These are phyloP conservation scores for Cyrtodaria siliqua DNA, from an alignment of 2,888 invertebrate species.

Conservation along the genomic window DNA sequence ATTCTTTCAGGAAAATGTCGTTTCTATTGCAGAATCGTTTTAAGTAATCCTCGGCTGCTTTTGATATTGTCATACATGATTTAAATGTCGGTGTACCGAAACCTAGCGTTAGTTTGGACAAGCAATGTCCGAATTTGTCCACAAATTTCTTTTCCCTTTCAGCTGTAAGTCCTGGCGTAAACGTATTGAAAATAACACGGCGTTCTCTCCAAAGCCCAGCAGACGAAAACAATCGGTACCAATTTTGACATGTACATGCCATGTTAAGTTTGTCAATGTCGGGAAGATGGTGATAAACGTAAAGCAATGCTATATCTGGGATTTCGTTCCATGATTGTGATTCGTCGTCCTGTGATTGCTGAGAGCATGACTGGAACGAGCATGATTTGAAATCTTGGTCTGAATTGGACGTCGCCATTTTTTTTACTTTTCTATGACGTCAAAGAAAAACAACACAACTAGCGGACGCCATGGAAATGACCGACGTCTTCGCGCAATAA, in stretches of 20 bases:
- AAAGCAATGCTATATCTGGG: slow-evolving; percentile 69
- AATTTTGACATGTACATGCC: slow-evolving; percentile 72
- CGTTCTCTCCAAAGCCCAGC: slow-evolving; percentile 71
- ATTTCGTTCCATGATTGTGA: slow-evolving; percentile 59
- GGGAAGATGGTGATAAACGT: slow-evolving; percentile 63
- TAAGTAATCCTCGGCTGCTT: slow-evolving; percentile 53
- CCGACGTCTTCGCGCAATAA: too few relatives aligned
- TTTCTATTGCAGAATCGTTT: slow-evolving; percentile 39
- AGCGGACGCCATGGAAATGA: too few relatives aligned
- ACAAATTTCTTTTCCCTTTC: slow-evolving; percentile 62
- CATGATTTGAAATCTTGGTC: background rate
- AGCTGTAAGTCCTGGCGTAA: slow-evolving; percentile 39
- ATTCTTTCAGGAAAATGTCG: slow-evolving; percentile 50
- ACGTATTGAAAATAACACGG: slow-evolving; percentile 45
- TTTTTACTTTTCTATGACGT: slow-evolving; percentile 4
- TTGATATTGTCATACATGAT: slow-evolving; percentile 62
- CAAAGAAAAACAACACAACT: too few relatives aligned
- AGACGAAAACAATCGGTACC: slow-evolving; percentile 65
- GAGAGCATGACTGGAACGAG: too few relatives aligned
- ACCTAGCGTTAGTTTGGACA: slow-evolving; percentile 53
- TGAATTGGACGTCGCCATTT: slow-evolving; percentile 19
- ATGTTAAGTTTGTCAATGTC: slow-evolving; percentile 65
- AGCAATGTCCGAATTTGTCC: slow-evolving; percentile 58
- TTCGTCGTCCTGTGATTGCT: too few relatives aligned
- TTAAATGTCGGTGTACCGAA: slow-evolving; percentile 59